Evolutionary conservation across 1,140 invertebrate species (phyloP), one percentile per base, ranked within the genome.

Genomic region (Hyphantria cunea): DNA sequence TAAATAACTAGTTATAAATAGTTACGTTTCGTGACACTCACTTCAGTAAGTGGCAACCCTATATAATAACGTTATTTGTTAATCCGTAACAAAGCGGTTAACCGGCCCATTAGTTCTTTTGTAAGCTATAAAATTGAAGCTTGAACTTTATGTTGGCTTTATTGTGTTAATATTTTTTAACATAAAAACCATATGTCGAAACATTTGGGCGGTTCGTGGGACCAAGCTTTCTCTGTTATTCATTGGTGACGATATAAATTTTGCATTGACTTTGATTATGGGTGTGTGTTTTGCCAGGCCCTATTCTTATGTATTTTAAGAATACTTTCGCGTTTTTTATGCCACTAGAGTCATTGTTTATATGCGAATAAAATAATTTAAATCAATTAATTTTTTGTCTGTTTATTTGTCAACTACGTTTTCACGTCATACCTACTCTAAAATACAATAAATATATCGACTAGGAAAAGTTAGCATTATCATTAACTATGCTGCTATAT

Each of bases 31-130:
- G 17, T 25, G 17, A 3, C 17, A 25, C 17, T 25, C 17, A 25
- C 17, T 25, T 25, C 17, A 3, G 17, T 25, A 9, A 33, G 9
- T 9, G 31, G 48, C 56, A 66, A 45, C 58, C 56, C 56, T 60
- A 60, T 49, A 54, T 31, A 60, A 47, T 59, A 70, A 64, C 68
- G 52, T 67, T 66, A 50, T 60, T 60, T 60, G 64, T 70, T 62
- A 63, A 66, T 62, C 64, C 51, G 71, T 78, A 71, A 72, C 74
- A 72, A 82, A 75, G 72, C 70, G 64, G 71, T 74, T 82, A 80
- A 79, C 76, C 68, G 82, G 75, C 58, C 76, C 82, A 84, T 84
- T 84, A 77, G 72, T 79, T 80, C 75, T 68, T 78, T 84, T 84
- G 77, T 81, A 44, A 51, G 4, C 56, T 51, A 60, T 60, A 25